phyloP scores from a whole-genome alignment of 2,888 invertebrate species.

The Ligdia adustata region DNA sequence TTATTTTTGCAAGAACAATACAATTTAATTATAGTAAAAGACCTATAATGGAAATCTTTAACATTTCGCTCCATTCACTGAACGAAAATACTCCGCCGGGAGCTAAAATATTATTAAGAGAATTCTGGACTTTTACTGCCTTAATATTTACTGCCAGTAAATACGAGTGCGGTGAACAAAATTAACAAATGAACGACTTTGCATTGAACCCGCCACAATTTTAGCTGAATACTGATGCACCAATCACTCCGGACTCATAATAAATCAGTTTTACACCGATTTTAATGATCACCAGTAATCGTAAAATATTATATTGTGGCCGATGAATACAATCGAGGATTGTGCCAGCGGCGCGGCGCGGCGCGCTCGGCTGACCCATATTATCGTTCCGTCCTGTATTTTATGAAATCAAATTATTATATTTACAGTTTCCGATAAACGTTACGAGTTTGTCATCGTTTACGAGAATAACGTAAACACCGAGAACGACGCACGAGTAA shows the following conservation, averaged over 20 bases:
- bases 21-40: slow-evolving; percentile 20
- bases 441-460: slow-evolving; percentile 40
- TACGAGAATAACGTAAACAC: slow-evolving; percentile 38
- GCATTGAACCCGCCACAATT: slow-evolving; percentile 71
- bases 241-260: slow-evolving; percentile 59
- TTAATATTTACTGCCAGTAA: slow-evolving; percentile 72
- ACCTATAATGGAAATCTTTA: slow-evolving; percentile 27
- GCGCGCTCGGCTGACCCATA: slow-evolving; percentile 29
- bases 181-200: slow-evolving; percentile 77
- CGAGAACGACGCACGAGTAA: background rate
- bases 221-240: slow-evolving; percentile 63
- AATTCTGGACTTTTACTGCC: slow-evolving; percentile 62
- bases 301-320: slow-evolving; percentile 51
- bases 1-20: slow-evolving; percentile 17
- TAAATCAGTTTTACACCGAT: slow-evolving; percentile 79
- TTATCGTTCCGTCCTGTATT: slow-evolving; percentile 31
- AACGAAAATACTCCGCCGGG: slow-evolving; percentile 41
- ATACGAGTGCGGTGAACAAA: slow-evolving; percentile 67
- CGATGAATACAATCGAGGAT: slow-evolving; percentile 27
- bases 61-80: slow-evolving; percentile 25
- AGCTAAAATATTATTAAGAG: slow-evolving; percentile 63
- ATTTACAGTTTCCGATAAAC: slow-evolving; percentile 50
- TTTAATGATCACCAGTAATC: slow-evolving; percentile 72
- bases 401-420: slow-evolving; percentile 46
- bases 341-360: slow-evolving; percentile 16